Base-by-base conservation (phyloP, 35 echinoderm and acorn worm genomes). In the Anneissia japonica region DNA sequence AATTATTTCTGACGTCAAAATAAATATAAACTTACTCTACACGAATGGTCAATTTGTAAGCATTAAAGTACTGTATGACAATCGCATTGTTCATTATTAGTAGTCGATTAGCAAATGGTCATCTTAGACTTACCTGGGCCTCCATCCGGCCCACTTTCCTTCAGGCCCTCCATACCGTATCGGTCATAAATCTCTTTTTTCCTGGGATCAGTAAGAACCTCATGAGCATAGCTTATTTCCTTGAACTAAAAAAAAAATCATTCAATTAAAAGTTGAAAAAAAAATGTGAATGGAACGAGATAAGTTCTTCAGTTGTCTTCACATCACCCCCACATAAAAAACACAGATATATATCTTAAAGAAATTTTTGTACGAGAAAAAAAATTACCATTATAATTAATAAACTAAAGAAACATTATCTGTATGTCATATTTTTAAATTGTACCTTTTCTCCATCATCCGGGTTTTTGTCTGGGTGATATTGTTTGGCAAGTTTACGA, bases 151-250 rank as follows among this genome's bases (percentile, higher is more conserved):
- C 83, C 84, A 51, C 89, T 86, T 87, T 96, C 93, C 36, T 97
- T 92, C 1, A 98, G 36, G 3, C 84, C 95, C 23, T 98, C 95
- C 77, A 94, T 64, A 34, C 95, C 95, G 77, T 93, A 98, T 17
- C 40, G 32, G 46, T 98, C 95, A 87, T 98, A 98, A 21, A 83
- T 86, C 34, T 98, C 88, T 36, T 92, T 73, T 74, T 94, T 98
- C 33, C 91, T 92, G 0, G 85, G 82, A 79, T 98, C 86, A 75
- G 91, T 91, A 4, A 98, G 83, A 36, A 98, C 89, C 75, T 93
- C 95, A 87, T 98, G 89, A 11, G 95, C 95, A 89, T 89, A 98
- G 43, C 89, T 91, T 23, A 98, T 93, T 79, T 93, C 91, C 81
- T 98, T 98, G 43, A 98, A 98, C 95, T 98, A 86, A 43, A 39